Base-by-base conservation (phyloP, 2,797 vertebrate genomes). In the Sebastolobus alascanus region DNA sequence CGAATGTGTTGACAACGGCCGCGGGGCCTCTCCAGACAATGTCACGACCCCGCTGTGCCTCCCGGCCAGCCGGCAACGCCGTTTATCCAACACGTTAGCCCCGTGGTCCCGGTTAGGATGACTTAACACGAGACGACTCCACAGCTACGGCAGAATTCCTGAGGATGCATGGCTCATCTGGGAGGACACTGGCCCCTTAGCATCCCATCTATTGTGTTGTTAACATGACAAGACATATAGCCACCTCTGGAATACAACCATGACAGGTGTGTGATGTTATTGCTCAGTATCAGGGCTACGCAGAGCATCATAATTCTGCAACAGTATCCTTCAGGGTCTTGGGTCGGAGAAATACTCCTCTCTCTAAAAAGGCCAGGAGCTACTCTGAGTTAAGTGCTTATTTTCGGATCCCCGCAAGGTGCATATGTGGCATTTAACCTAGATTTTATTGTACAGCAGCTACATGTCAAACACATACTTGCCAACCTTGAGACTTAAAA, bases 1-100 rank as follows among this genome's bases (percentile, higher is more conserved):
- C 67, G 73, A 78, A 55, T 65, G 59, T 80, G 85, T 79, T 89
- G 88, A 91, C 87, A 85, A 29, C 73, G 73, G 79, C 89, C 68
- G 46, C 18, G 1, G 87, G 90, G 70, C 68, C 43, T 82, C 76
- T 88, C 40, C 35, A 71, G 90, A 90, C 86, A 84, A 84, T 85
- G 88, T 86, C 88, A 56, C 16, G 75, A 93, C 89, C 88, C 73
- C 11, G 73, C 55, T 80, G 55, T 80, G 79, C 76, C 85, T 84
- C 46, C 63, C 29, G 20, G 81, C 64, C 43, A 73, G 74, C 35
- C 64, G 4, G 58, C 50, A 43, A 63, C 56, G 33, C 77, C 76
- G 31, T 88, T 94, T 93, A 93, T 91, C 89, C 86, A 72, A 79
- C 80, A 75, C 35, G 54, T 89, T 88, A 80, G 83, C 74, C 89